phyloP scores from a whole-genome alignment of 2,888 invertebrate species.

The Alloscopus bannaensis region DNA sequence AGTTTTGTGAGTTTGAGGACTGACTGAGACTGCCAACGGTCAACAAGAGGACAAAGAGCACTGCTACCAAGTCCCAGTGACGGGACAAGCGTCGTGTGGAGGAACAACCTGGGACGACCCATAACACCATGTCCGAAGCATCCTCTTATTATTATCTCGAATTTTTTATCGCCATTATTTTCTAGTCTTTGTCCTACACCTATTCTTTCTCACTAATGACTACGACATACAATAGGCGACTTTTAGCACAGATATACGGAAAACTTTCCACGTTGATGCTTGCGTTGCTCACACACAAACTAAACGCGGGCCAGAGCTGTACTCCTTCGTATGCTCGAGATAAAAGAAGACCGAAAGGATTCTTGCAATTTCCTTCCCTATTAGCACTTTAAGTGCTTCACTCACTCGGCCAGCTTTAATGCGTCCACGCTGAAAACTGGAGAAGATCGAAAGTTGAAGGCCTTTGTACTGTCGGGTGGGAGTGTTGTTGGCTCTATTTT shows the following conservation, averaged over 20 bases:
- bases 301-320: background rate
- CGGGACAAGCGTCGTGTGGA: slow-evolving; percentile 59
- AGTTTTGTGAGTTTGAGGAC: slow-evolving; percentile 58
- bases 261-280: background rate
- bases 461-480: too few relatives aligned
- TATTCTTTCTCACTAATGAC: background rate
- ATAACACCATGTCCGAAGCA: slow-evolving; percentile 73
- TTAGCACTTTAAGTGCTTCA: background rate
- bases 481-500: too few relatives aligned
- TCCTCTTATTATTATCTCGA: slow-evolving; percentile 62
- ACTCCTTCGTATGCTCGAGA: slow-evolving; percentile 54
- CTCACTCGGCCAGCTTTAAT: too few relatives aligned
- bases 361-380: slow-evolving; percentile 29
- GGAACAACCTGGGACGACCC: slow-evolving; percentile 71
- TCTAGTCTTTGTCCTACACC: background rate
- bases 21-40: slow-evolving; percentile 64
- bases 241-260: slow-evolving; percentile 1
- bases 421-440: too few relatives aligned
- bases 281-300: background rate
- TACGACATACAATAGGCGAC: background rate
- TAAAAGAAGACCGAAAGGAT: slow-evolving; percentile 31
- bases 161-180: slow-evolving; percentile 49
- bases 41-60: slow-evolving; percentile 59
- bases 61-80: slow-evolving; percentile 61
- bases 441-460: too few relatives aligned